phyloP scores from a whole-genome alignment of 2,797 vertebrate genomes.

The Florisuga fusca region DNA sequence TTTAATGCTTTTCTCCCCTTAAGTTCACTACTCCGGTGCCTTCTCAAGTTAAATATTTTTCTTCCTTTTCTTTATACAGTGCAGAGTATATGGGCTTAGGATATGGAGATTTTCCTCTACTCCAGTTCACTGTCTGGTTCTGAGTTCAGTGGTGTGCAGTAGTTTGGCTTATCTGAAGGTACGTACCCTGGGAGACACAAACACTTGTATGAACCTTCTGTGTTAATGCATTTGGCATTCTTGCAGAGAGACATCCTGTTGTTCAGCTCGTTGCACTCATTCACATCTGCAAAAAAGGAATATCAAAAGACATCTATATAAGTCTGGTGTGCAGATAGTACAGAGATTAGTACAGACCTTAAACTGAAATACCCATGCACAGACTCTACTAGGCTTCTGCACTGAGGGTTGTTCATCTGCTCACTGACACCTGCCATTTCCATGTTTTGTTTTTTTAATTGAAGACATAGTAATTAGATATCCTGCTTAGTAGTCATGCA shows the following conservation, averaged over 20 bases:
- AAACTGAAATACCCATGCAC: not conserved
- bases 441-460: not conserved
- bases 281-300: slow-evolving; percentile 87
- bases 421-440: not conserved
- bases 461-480: not conserved
- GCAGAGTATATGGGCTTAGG: slow-evolving; percentile 88
- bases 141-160: slow-evolving; percentile 87
- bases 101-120: slow-evolving; percentile 75
- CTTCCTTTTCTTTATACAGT: slow-evolving; percentile 87
- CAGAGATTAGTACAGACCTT: not conserved
- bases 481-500: not conserved
- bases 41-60: slow-evolving; percentile 86
- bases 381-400: not conserved
- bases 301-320: not conserved
- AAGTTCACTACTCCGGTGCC: slow-evolving; percentile 72
- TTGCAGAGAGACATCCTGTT: slow-evolving; percentile 95
- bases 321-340: not conserved
- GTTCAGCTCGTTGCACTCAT: slow-evolving; percentile 95
- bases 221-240: slow-evolving; percentile 96
- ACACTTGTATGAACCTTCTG: slow-evolving; percentile 92
- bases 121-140: slow-evolving; percentile 82
- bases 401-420: not conserved
- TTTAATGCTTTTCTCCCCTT: slow-evolving; percentile 74
- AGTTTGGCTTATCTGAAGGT: slow-evolving; percentile 90
- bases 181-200: slow-evolving; percentile 91